Percentiles rank a stretch among this genome's conserved stretches.
These are phyloP conservation scores for Machimus rusticus DNA, from an alignment of 2,888 invertebrate species.

Conservation along the genomic window DNA sequence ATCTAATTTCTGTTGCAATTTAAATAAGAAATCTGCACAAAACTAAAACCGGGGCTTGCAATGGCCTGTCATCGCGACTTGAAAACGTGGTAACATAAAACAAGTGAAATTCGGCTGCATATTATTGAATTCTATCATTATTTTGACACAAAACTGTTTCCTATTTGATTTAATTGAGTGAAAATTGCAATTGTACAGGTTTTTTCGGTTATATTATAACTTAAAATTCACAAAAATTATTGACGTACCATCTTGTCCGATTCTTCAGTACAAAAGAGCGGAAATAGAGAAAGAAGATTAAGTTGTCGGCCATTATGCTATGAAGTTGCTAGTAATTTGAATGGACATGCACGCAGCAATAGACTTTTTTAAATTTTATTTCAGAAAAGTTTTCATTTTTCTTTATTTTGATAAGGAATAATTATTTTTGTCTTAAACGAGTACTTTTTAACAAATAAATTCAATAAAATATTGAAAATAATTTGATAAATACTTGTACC, in stretches of 20 bases:
- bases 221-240: neutral
- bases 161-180: neutral
- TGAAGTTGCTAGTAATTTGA: neutral
- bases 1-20: neutral
- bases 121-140: neutral
- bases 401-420: too few species aligned
- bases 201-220: neutral
- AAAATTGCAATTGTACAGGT: neutral
- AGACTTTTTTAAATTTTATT: neutral
- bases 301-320: neutral
- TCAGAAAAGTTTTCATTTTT: too few species aligned
- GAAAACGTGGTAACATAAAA: neutral
- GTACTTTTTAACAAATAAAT: too few species aligned
- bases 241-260: constrained; percentile 49
- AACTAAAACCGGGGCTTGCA: neutral
- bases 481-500: neutral
- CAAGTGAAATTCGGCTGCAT: neutral
- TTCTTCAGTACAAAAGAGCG: constrained; percentile 46
- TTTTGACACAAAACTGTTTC: neutral
- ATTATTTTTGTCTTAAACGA: too few species aligned
- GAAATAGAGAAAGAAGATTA: constrained; percentile 44
- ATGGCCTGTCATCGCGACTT: neutral
- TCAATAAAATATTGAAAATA: too few species aligned
- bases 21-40: neutral
- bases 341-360: neutral